These are phyloP conservation scores for Phyllotreta cruciferae DNA, from an alignment of 2,888 invertebrate genomes.

Conservation along the genomic window DNA sequence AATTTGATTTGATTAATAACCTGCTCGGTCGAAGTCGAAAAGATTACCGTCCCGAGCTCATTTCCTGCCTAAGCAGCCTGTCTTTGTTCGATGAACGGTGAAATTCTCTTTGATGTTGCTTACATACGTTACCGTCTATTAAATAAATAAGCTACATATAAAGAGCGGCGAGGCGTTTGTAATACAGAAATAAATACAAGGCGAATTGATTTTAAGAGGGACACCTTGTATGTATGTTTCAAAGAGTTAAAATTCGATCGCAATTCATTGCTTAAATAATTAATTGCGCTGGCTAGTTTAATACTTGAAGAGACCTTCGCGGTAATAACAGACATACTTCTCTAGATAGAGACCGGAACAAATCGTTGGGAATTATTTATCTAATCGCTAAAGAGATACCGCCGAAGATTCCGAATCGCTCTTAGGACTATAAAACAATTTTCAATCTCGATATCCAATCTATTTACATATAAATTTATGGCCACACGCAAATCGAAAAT, in stretches of 20 bases:
- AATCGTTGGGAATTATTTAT: conserved; percentile 12
- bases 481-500: conserved; percentile 12
- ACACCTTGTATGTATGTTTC: too few relatives aligned
- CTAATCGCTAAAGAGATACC: conserved; percentile 2
- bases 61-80: conserved; percentile 39
- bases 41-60: conserved; percentile 32
- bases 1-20: conserved; percentile 37
- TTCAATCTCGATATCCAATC: conserved; percentile 2
- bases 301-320: too few relatives aligned
- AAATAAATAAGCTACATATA: conserved; percentile 24
- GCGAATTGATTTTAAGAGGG: neutral
- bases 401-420: conserved; percentile 15
- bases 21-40: conserved; percentile 26
- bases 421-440: conserved; percentile 16
- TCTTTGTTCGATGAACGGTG: conserved; percentile 35
- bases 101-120: conserved; percentile 33
- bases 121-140: conserved; percentile 30
- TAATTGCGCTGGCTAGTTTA: too few relatives aligned
- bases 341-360: conserved; percentile 8
- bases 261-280: neutral
- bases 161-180: conserved; percentile 9
- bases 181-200: conserved; percentile 6
- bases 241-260: too few relatives aligned
- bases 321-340: conserved; percentile 9
- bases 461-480: conserved; percentile 17